Percentiles rank a stretch among this genome's conserved stretches.
phyloP scores from a whole-genome alignment of 2,888 invertebrate genomes.

The Mesoligia furuncula region DNA sequence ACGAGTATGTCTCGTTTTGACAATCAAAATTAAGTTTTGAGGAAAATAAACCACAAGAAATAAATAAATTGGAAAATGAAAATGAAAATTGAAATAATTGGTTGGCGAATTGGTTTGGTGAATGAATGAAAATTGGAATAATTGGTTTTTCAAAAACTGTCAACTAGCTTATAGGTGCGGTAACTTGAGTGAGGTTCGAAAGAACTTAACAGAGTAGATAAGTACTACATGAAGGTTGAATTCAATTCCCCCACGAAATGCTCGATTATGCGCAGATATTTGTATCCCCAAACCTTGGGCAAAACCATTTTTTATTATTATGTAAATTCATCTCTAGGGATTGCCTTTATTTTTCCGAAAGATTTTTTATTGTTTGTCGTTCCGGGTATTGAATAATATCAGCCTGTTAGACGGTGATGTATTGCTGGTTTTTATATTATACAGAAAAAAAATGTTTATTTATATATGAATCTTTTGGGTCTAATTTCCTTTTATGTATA shows the following conservation, averaged over 20 bases:
- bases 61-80: too few relatives aligned
- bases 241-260: conserved; percentile 78
- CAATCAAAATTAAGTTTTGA: background rate
- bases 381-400: conserved; percentile 56
- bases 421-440: conserved; percentile 26
- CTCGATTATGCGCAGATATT: conserved; percentile 81
- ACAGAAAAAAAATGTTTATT: conserved; percentile 11
- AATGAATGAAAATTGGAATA: too few relatives aligned
- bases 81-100: too few relatives aligned
- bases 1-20: background rate
- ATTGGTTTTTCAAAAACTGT: conserved; percentile 6
- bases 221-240: conserved; percentile 64
- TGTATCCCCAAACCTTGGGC: conserved; percentile 77
- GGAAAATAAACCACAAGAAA: background rate
- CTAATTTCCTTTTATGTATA: background rate
- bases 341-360: conserved; percentile 73
- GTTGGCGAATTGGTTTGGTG: too few relatives aligned
- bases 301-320: conserved; percentile 80
- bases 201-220: background rate
- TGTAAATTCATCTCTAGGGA: conserved; percentile 80
- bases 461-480: background rate
- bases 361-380: conserved; percentile 66
- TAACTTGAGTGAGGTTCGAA: background rate
- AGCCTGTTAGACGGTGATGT: conserved; percentile 44
- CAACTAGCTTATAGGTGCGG: background rate